Evolutionary conservation across 1,140 invertebrate species (phyloP), one percentile per base, ranked within the genome.

Genomic region (Leptopilina clavipes): DNA sequence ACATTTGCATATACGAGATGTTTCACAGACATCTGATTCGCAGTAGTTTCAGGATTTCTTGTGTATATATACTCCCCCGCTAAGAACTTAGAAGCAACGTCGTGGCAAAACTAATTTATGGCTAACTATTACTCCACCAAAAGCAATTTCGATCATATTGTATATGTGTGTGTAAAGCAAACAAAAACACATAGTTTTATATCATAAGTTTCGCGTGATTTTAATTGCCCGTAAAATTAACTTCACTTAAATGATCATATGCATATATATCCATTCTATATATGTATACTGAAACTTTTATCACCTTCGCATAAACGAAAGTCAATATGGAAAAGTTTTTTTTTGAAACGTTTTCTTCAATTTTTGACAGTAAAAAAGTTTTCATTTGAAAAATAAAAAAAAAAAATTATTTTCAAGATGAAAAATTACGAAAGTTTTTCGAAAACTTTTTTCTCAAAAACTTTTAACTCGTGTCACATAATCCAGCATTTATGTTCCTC

Each of bases 1-100:
- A 56, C 44, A 73, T 75, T 79, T 70, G 70, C 74, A 76, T 76
- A 56, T 25, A 70, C 72, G 54, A 45, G 52, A 31, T 65, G 59
- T 65, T 31, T 65, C 59, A 31, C 59, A 65, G 59, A 31, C 59
- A 31, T 65, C 22, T 65, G 59, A 65, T 65, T 65, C 22, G 22
- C 22, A 65, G 59, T 65, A 65, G 59, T 65, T 65, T 65, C 22
- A 65, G 59, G 19, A 65, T 65, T 65, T 22, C 59, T 65, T 65
- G 59, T 65, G 12, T 65, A 31, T 31, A 40, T 40, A 40, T 9
- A 40, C 9, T 9, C 5, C 5, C 8, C 8, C 37, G 7, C 22
- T 25, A 65, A 65, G 59, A 65, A 65, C 59, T 65, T 65, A 65
- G 59, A 65, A 31, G 59, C 59, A 8, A 65, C 59, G 59, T 65